Conservation (phyloP, 2,113 vertebrate genomes). For the Sturnus vulgaris region DNA sequence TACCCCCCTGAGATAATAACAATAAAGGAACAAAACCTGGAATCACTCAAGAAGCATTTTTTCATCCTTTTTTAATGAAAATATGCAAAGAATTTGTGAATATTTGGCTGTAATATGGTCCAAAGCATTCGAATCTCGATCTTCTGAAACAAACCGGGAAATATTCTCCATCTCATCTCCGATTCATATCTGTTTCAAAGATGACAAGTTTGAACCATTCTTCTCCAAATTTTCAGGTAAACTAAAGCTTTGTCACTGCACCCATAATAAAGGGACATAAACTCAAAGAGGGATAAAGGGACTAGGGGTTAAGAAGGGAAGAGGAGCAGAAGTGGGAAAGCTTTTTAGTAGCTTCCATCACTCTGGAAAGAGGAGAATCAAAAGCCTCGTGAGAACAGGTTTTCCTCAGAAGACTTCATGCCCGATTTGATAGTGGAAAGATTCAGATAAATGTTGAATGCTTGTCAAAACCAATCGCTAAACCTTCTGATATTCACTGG, state of each 20-base stretch:
- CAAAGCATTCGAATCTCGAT: background rate
- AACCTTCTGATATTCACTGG: constrained; percentile 56
- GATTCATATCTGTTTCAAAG: background rate
- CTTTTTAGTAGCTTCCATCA: background rate
- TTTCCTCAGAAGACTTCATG: constrained; percentile 51
- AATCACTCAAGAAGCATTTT: background rate
- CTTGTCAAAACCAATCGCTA: constrained; percentile 61
- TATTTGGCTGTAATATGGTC: background rate
- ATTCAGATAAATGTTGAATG: constrained; percentile 63
- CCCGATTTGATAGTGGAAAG: constrained; percentile 41
- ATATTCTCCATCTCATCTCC: background rate
- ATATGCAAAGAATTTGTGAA: background rate
- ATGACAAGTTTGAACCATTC: background rate
- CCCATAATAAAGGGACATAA: background rate
- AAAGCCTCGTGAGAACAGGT: constrained; percentile 42
- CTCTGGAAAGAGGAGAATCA: constrained; percentile 8
- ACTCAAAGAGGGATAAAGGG: background rate
- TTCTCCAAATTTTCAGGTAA: background rate
- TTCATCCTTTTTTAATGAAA: background rate
- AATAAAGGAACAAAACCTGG: background rate
- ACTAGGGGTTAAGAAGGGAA: background rate
- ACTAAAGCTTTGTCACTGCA: background rate
- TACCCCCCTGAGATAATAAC: background rate
- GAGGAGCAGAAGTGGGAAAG: background rate
- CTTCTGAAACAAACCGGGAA: background rate